These are phyloP conservation scores for Chaetops frenatus DNA, from an alignment of 2,113 vertebrate genomes.

Conservation along the genomic window DNA sequence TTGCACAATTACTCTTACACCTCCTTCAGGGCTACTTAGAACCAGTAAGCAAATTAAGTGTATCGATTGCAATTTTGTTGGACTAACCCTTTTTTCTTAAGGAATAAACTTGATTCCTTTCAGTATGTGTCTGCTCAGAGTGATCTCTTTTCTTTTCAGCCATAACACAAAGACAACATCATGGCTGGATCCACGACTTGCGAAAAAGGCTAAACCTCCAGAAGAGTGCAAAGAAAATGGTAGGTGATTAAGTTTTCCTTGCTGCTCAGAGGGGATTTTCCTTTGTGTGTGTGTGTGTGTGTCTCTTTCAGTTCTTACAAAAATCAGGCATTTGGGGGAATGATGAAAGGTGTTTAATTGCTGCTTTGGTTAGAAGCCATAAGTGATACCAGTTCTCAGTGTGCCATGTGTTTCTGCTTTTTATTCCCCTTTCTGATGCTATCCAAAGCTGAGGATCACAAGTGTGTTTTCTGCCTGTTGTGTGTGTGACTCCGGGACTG, in stretches of 20 bases:
- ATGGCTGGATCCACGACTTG: slow-evolving; percentile 98
- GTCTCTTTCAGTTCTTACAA: slow-evolving; percentile 24
- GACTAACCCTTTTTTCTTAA: slow-evolving; percentile 74
- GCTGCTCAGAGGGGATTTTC: slow-evolving; percentile 51
- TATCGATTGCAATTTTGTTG: slow-evolving; percentile 90
- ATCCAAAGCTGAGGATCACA: slow-evolving; percentile 54
- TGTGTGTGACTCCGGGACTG: slow-evolving; percentile 67
- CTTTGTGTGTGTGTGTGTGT: slow-evolving; percentile 46
- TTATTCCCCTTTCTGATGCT: slow-evolving; percentile 58
- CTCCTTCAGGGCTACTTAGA: slow-evolving; percentile 86
- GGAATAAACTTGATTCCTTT: slow-evolving; percentile 78
- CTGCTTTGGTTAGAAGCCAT: slow-evolving; percentile 58
- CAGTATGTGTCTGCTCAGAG: slow-evolving; percentile 81
- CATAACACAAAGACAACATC: slow-evolving; percentile 99
- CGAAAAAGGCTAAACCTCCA: slow-evolving; percentile 98
- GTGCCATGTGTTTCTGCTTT: slow-evolving; percentile 70
- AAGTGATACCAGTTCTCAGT: slow-evolving; percentile 61
- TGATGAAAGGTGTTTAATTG: slow-evolving; percentile 62
- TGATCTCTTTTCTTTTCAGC: slow-evolving; percentile 87
- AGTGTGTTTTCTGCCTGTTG: slow-evolving; percentile 66
- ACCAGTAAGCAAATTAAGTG: slow-evolving; percentile 92
- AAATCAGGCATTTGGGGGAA: slow-evolving; percentile 45
- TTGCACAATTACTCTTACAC: slow-evolving; percentile 78
- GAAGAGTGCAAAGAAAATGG: slow-evolving; percentile 99
- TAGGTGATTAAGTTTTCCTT: slow-evolving; percentile 80